Evolutionary conservation across 2,797 vertebrate species (phyloP).

Genomic region (Mormyrus hasselquistii): DNA sequence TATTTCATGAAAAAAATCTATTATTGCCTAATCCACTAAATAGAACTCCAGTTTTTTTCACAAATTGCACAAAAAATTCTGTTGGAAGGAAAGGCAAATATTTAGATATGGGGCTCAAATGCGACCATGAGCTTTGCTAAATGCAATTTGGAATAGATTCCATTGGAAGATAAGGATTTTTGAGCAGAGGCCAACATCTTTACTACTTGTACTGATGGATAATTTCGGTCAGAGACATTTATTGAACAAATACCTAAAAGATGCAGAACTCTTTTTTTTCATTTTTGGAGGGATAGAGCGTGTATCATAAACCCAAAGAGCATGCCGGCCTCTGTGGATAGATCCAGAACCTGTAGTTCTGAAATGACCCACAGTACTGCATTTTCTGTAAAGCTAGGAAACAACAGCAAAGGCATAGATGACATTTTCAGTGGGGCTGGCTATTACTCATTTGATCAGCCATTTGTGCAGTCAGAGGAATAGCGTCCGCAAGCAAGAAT

Average conservation of each 20-base stretch:
- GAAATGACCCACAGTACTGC: background rate
- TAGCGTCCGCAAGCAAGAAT: background rate
- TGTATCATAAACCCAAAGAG: background rate
- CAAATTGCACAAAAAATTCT: background rate
- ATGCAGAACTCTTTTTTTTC: background rate
- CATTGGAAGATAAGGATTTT: background rate
- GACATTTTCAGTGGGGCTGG: background rate
- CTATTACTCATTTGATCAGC: background rate
- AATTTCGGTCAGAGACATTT: background rate
- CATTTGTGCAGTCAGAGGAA: background rate
- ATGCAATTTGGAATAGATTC: background rate
- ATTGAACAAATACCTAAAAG: background rate
- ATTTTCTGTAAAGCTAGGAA: background rate
- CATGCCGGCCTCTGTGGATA: background rate
- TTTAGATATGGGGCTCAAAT: constrained; percentile 1
- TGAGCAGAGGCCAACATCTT: background rate
- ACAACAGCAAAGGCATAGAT: background rate
- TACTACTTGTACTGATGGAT: background rate
- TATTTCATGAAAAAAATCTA: constrained; percentile 7
- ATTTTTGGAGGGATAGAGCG: background rate
- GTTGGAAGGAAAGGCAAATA: background rate
- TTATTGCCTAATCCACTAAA: constrained; percentile 4
- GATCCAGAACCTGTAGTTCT: background rate
- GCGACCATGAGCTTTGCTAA: background rate
- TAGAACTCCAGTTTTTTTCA: background rate